Base-by-base conservation (phyloP, 2,888 invertebrate genomes). In the Lepetodrilus schrolli region DNA sequence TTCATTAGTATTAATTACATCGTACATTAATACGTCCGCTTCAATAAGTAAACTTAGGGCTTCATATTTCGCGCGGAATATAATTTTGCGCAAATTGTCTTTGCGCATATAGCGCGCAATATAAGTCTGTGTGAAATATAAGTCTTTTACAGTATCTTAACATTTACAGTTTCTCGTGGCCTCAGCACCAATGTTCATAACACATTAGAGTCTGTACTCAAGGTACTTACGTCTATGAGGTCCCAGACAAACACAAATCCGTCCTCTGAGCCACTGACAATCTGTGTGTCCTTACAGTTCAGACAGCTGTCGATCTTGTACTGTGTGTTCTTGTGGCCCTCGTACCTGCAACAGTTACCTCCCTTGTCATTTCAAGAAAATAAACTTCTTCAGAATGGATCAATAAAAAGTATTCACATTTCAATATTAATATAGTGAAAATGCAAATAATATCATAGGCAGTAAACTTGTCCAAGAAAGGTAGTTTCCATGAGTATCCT, bases 241-340 rank as follows among this genome's bases (percentile, higher is more conserved):
- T 98, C 96, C 96, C 97, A 99, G 83, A 94, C 93, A 92, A 95
- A 95, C 4, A 97, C 92, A 81, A 93, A 93, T 0, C 98, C 98
- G 76, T 95, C 94, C 13, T 95, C 95, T 0, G 98, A 97, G 0
- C 99, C 99, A 21, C 96, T 95, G 49, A 98, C 91, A 51, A 99
- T 94, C 83, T 94, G 94, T 65, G 94, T 94, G 89, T 99, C 98
- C 79, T 94, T 95, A 72, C 93, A 92, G 90, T 96, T 94, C 0
- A 98, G 93, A 70, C 94, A 94, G 88, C 96, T 96, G 91, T 98
- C 98, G 50, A 98, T 93, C 84, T 95, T 94, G 89, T 95, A 95
- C 86, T 97, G 95, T 77, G 93, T 94, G 68, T 95, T 94, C 78
- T 92, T 92, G 87, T 99, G 97, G 0, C 98, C 98, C 21, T 92